Evolutionary conservation across 2,888 invertebrate species (phyloP).

Genomic region (Nephrotoma appendiculata): DNA sequence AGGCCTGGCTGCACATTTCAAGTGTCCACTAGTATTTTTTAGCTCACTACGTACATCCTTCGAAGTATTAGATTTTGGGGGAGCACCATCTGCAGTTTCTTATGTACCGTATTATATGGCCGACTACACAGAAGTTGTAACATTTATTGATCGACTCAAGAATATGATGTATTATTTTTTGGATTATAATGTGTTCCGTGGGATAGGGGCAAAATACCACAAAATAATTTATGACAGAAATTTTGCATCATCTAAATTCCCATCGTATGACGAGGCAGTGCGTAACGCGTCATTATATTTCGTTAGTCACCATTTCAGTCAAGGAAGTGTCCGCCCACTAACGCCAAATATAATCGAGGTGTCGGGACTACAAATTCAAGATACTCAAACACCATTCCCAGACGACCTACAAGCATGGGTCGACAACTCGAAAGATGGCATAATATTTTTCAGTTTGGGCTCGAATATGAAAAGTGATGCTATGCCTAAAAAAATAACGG

Average conservation of each 20-base stretch:
- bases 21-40: background rate
- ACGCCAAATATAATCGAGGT: conserved; percentile 31
- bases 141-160: conserved; percentile 1
- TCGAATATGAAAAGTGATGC: conserved; percentile 7
- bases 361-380: conserved; percentile 29
- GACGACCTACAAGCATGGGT: conserved; percentile 19
- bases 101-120: conserved; percentile 30
- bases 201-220: background rate
- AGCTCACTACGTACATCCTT: background rate
- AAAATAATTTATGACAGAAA: conserved; percentile 26
- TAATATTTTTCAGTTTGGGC: conserved; percentile 26
- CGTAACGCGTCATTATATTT: conserved; percentile 24
- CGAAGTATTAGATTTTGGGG: conserved; percentile 26
- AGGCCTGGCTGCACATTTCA: background rate
- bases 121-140: background rate
- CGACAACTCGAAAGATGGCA: conserved; percentile 22
- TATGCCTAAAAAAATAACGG: conserved; percentile 3
- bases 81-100: conserved; percentile 33
- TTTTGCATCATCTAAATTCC: conserved; percentile 10
- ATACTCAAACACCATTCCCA: conserved; percentile 21
- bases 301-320: conserved; percentile 26
- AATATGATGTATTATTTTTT: background rate
- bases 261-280: conserved; percentile 19
- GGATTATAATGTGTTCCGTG: background rate
- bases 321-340: conserved; percentile 26